Percentiles rank a stretch among this genome's conserved stretches.
These are phyloP conservation scores for Lasioglossum baleicum DNA, from an alignment of 1,140 invertebrate species.

Conservation along the genomic window DNA sequence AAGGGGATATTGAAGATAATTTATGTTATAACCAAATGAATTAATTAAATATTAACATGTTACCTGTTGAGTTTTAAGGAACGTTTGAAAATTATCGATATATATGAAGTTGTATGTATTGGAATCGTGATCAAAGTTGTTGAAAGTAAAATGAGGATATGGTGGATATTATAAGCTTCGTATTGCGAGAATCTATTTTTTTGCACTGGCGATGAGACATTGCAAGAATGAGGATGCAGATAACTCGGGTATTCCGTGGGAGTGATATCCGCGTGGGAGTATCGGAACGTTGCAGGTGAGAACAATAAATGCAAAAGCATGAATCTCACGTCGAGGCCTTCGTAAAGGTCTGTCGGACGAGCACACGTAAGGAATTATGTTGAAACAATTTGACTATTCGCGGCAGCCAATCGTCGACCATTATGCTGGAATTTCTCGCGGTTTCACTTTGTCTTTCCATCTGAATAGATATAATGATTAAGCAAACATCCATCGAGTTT, in stretches of 20 bases:
- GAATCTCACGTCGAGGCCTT: constrained; percentile 18
- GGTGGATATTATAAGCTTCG: not conserved
- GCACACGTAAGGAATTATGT: constrained; percentile 18
- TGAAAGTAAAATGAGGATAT: too few relatives aligned
- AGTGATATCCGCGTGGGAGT: constrained; percentile 29
- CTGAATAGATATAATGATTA: too few relatives aligned
- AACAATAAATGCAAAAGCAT: not conserved
- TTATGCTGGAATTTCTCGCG: not conserved
- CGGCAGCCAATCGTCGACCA: not conserved
- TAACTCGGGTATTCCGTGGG: constrained; percentile 29
- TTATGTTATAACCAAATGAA: too few relatives aligned
- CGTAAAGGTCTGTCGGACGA: constrained; percentile 11
- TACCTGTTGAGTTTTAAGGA: too few relatives aligned
- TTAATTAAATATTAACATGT: too few relatives aligned
- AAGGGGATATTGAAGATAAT: too few relatives aligned
- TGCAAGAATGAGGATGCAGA: constrained; percentile 19
- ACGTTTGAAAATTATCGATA: too few relatives aligned
- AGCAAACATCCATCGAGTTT: too few relatives aligned
- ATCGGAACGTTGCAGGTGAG: constrained; percentile 18
- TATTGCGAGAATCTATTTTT: not conserved
- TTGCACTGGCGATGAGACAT: not conserved
- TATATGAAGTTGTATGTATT: too few relatives aligned
- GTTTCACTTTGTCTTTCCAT: not conserved
- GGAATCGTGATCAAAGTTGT: too few relatives aligned
- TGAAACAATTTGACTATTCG: constrained; percentile 2